phyloP scores from a whole-genome alignment of 64 coral and sea anemone species.

The Pocillopora verrucosa region DNA sequence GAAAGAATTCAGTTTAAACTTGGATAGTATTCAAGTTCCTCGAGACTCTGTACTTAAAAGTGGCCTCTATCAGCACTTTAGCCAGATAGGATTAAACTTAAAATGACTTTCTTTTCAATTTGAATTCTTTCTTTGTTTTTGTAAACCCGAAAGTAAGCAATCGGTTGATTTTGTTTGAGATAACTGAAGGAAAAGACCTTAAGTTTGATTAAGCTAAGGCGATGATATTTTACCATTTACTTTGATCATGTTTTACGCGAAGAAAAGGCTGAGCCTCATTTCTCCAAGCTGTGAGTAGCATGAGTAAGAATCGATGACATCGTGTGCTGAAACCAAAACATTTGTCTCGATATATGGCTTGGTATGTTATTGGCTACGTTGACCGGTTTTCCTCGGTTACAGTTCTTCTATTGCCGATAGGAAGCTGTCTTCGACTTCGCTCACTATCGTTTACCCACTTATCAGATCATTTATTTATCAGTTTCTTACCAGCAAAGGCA shows the following conservation, averaged over 20 bases:
- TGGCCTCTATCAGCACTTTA: slow-evolving; percentile 9
- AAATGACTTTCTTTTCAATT: neutral
- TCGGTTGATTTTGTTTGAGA: slow-evolving; percentile 24
- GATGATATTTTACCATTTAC: neutral
- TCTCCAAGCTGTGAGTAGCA: no score
- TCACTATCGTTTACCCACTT: neutral
- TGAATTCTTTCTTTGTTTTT: slow-evolving; percentile 11
- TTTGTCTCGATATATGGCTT: neutral
- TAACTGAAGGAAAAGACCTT: neutral
- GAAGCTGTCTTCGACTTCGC: neutral
- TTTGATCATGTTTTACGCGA: neutral
- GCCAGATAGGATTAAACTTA: neutral
- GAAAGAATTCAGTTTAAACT: neutral
- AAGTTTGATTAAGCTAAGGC: neutral
- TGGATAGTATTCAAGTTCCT: neutral
- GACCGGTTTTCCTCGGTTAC: neutral
- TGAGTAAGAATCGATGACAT: neutral
- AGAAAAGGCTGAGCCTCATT: neutral
- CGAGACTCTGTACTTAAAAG: neutral
- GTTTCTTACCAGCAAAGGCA: neutral
- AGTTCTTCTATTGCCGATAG: neutral
- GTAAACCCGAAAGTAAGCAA: slow-evolving; percentile 9
- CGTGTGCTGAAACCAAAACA: neutral
- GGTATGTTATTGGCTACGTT: neutral
- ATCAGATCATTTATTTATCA: neutral